phyloP scores from a whole-genome alignment of 2,888 invertebrate genomes.

The Dendrolimus houi region DNA sequence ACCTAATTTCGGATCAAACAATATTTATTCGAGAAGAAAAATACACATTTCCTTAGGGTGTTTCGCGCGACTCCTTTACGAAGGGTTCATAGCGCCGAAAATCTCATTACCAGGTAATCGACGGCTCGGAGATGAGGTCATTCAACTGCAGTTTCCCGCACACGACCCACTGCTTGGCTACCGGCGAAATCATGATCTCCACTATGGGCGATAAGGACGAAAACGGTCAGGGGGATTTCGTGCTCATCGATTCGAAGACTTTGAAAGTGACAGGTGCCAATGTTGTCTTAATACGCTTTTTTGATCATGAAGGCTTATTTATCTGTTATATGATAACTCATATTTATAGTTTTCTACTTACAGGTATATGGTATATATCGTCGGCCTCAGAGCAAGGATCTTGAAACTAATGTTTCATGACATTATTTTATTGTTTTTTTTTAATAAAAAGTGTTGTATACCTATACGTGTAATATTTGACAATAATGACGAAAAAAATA shows the following conservation, averaged over 20 bases:
- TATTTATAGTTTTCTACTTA: no score
- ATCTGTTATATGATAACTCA: no score
- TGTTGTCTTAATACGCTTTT: slow-evolving; percentile 5
- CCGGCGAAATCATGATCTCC: slow-evolving; percentile 96
- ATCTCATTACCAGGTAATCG: slow-evolving; percentile 81
- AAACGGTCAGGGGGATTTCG: slow-evolving; percentile 90
- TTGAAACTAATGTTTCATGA: no score
- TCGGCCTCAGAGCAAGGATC: no score
- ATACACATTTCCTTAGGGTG: neutral
- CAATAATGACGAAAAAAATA: no score
- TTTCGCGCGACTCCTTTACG: slow-evolving; percentile 24
- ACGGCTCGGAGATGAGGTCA: slow-evolving; percentile 85
- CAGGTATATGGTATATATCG: no score
- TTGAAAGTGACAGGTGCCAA: slow-evolving; percentile 82
- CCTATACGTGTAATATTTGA: no score
- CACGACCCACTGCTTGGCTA: slow-evolving; percentile 94
- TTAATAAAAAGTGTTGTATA: no score
- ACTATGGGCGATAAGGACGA: slow-evolving; percentile 93
- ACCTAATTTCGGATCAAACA: neutral
- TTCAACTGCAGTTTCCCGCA: slow-evolving; percentile 91
- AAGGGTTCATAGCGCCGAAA: slow-evolving; percentile 42
- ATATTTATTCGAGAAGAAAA: neutral
- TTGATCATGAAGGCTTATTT: no score
- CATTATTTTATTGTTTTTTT: no score
- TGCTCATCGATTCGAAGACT: slow-evolving; percentile 89